Evolutionary conservation across 2,797 vertebrate species (phyloP), one percentile per base, ranked within the genome.

Genomic region (Melanotaenia maccullochi): DNA sequence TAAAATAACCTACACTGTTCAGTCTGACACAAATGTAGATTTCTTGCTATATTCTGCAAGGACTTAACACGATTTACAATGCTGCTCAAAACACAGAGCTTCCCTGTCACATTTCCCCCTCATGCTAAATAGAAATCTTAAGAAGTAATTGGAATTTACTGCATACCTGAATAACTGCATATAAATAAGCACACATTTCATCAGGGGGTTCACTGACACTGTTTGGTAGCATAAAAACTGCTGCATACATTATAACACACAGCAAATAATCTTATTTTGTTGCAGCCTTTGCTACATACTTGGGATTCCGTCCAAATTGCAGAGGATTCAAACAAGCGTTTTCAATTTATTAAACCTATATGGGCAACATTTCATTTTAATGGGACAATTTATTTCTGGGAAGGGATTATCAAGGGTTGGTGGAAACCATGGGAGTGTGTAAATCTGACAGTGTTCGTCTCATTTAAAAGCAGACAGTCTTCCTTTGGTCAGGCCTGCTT

Each of bases 151-250:
- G 93, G 95, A 96, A 95, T 96, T 95, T 95, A 95, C 92, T 94
- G 94, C 95, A 95, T 95, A 96, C 93, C 94, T 95, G 95, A 96
- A 95, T 96, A 95, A 95, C 94, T 96, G 95, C 95, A 95, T 95
- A 94, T 94, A 93, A 96, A 96, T 95, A 92, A 94, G 93, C 81
- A 85, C 79, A 91, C 80, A 88, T 94, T 93, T 93, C 89, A 91
- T 87, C 40, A 82, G 84, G 85, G 89, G 91, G 85, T 91, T 93
- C 89, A 83, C 80, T 92, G 88, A 92, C 90, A 89, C 91, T 90
- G 89, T 93, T 93, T 93, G 91, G 92, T 91, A 69, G 78, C 84
- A 90, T 92, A 91, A 90, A 92, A 93, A 89, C 85, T 25, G 89
- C 86, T 66, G 90, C 90, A 93, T 92, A 89, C 88, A 93, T 93